These are phyloP conservation scores for Parnassius orleans DNA, from an alignment of 2,888 invertebrate genomes.

Conservation along the genomic window DNA sequence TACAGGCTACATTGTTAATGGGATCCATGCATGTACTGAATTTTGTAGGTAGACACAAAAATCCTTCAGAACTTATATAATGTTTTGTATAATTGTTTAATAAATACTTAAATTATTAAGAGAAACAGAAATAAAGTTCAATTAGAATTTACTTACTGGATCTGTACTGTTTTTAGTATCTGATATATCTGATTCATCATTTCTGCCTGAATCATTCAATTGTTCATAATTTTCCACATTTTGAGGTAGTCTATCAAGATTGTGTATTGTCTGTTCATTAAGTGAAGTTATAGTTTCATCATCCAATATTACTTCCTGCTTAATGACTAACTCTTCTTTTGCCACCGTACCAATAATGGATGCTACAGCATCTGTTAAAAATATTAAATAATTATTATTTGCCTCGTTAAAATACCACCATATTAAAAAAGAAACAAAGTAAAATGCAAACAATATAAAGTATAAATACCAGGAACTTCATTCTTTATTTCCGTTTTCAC, in stretches of 20 bases:
- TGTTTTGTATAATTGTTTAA: no score
- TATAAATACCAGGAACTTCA: constrained; percentile 53
- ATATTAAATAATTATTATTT: constrained; percentile 10
- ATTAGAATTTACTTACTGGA: constrained; percentile 26
- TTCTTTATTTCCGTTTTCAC: constrained; percentile 39
- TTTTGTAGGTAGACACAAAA: no score
- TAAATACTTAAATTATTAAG: constrained; percentile 2
- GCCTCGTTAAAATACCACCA: not conserved
- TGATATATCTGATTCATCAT: constrained; percentile 35
- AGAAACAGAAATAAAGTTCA: not conserved
- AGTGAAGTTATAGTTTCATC: not conserved
- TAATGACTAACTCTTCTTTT: constrained; percentile 30
- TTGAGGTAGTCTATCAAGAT: not conserved
- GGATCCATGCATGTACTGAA: no score
- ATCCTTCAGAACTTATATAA: no score
- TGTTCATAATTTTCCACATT: constrained; percentile 14
- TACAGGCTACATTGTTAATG: no score
- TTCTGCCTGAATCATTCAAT: constrained; percentile 11
- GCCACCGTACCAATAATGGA: constrained; percentile 62
- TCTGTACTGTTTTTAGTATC: constrained; percentile 39
- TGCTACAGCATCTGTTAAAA: constrained; percentile 60
- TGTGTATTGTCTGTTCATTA: not conserved
- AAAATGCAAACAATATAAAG: not conserved
- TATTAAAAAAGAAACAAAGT: not conserved
- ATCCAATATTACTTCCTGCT: constrained; percentile 17